Evolutionary conservation across 2,888 invertebrate species (phyloP).

Genomic region (Eumerus sabulonum): DNA sequence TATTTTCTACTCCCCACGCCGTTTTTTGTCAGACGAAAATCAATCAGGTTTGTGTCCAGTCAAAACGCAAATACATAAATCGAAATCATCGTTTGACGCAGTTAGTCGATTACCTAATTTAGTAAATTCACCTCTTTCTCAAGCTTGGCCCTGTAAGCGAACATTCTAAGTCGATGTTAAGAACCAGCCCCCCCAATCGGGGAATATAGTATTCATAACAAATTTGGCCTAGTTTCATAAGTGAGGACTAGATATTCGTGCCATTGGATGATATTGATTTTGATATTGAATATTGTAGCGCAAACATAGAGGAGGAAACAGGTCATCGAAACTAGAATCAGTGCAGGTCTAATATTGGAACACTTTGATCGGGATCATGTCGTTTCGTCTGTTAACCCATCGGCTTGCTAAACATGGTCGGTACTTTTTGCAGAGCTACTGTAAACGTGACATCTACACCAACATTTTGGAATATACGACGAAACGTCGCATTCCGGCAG

Average conservation of each 20-base stretch:
- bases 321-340: not conserved
- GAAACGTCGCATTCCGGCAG: constrained; percentile 74
- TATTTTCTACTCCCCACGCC: constrained; percentile 9
- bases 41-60: not conserved
- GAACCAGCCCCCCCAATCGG: constrained; percentile 28
- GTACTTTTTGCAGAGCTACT: constrained; percentile 80
- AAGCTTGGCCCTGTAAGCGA: not conserved
- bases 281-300: not conserved
- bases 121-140: not conserved
- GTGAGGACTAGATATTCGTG: not conserved
- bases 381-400: constrained; percentile 80
- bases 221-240: not conserved
- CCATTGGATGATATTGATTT: too few relatives aligned
- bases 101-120: constrained; percentile 34
- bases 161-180: constrained; percentile 22
- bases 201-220: not conserved
- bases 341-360: constrained; percentile 9
- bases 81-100: too few relatives aligned
- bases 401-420: constrained; percentile 83
- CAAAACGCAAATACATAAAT: not conserved
- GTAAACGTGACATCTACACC: constrained; percentile 80
- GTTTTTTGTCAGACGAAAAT: not conserved
- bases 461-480: constrained; percentile 79
- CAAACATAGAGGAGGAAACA: not conserved
- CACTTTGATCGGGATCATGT: constrained; percentile 77